phyloP scores from a whole-genome alignment of 2,888 invertebrate genomes.

The Patella depressa region DNA sequence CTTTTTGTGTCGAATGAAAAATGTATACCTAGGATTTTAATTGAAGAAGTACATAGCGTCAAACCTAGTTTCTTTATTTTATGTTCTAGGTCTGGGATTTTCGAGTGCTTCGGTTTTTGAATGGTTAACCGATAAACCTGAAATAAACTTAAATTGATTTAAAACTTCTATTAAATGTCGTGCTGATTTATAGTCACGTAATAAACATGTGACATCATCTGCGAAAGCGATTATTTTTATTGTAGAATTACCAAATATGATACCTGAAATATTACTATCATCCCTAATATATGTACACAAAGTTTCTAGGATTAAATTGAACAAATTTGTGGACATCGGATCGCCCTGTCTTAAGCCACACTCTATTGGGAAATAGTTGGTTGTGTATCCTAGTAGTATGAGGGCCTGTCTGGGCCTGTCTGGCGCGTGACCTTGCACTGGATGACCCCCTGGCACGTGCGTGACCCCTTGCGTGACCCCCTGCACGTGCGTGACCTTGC shows the following conservation, averaged over 20 bases:
- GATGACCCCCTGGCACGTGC: no score
- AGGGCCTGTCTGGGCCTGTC: no score
- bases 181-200: not conserved
- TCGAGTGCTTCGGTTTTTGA: conserved; percentile 4
- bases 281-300: not conserved
- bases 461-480: no score
- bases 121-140: not conserved
- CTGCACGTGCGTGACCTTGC: no score
- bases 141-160: not conserved
- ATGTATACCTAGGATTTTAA: conserved; percentile 2
- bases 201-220: not conserved
- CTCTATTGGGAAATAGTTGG: not conserved
- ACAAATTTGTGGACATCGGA: not conserved
- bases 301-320: not conserved
- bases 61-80: not conserved
- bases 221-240: not conserved
- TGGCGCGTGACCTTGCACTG: no score
- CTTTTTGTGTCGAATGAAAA: no score
- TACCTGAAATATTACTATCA: not conserved
- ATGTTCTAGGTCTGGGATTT: not conserved
- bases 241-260: not conserved
- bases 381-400: no score
- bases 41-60: not conserved
- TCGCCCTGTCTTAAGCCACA: not conserved
- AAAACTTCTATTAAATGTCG: conserved; percentile 2